A percentile compares a stretch with the other conserved stretches of the same genome.
Evolutionary conservation across 1,140 invertebrate species (phyloP).

Genomic region (Drosophila saltans): DNA sequence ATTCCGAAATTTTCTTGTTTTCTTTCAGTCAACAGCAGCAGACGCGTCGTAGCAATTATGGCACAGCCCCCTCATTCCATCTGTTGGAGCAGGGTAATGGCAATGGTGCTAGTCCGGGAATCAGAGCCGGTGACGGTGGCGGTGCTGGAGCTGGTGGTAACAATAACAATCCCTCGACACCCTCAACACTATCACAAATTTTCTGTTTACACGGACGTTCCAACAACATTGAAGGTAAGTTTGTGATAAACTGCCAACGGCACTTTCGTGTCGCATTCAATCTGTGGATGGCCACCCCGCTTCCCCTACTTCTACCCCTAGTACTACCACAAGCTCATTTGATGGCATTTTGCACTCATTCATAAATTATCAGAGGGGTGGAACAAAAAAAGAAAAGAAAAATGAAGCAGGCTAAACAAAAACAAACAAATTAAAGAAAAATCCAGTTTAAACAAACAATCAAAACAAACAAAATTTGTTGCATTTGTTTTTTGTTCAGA

Average conservation of each 20-base stretch:
- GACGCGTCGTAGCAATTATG: slow-evolving; percentile 59
- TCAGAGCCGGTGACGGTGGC: neutral
- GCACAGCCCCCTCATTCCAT: slow-evolving; percentile 52
- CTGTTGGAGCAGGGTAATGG: slow-evolving; percentile 29
- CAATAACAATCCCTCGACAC: slow-evolving; percentile 59
- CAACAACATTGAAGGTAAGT: slow-evolving; percentile 66
- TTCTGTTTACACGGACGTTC: slow-evolving; percentile 76
- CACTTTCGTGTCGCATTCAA: slow-evolving; percentile 76
- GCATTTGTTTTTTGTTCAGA: slow-evolving; percentile 19
- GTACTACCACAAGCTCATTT: neutral
- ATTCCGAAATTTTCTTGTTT: neutral
- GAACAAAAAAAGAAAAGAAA: slow-evolving; percentile 11
- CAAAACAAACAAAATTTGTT: slow-evolving; percentile 60
- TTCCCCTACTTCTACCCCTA: neutral
- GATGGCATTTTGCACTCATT: slow-evolving; percentile 70
- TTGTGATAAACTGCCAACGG: slow-evolving; percentile 19
- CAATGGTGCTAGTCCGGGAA: neutral
- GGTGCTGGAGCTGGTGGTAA: slow-evolving; percentile 54
- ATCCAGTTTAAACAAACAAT: slow-evolving; percentile 29
- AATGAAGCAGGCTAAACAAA: slow-evolving; percentile 65
- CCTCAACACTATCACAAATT: slow-evolving; percentile 67
- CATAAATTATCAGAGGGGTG: slow-evolving; percentile 64
- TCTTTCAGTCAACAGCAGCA: slow-evolving; percentile 30
- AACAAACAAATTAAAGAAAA: slow-evolving; percentile 50
- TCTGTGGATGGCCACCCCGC: slow-evolving; percentile 40